These are phyloP conservation scores for Drosophila flavopinicola DNA, from an alignment of 2,888 invertebrate genomes.

Conservation along the genomic window DNA sequence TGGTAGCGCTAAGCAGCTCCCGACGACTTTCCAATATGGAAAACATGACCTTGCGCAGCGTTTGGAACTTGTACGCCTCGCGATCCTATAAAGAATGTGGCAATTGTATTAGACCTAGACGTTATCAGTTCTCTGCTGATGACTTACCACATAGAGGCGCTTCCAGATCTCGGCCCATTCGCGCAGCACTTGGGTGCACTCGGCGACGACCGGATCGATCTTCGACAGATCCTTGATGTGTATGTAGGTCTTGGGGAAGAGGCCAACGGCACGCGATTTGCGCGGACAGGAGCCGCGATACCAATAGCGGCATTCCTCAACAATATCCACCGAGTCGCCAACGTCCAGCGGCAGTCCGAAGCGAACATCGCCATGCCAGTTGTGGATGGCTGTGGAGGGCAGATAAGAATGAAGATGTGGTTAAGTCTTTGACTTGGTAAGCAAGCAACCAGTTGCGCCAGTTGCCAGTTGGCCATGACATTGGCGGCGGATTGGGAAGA, in stretches of 20 bases:
- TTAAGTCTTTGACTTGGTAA: slow-evolving; percentile 18
- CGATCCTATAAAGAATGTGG: slow-evolving; percentile 87
- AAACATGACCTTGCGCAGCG: slow-evolving; percentile 94
- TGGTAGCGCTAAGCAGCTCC: slow-evolving; percentile 93
- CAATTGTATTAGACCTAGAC: no score
- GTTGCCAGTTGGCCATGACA: slow-evolving; percentile 71
- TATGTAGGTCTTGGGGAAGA: slow-evolving; percentile 93
- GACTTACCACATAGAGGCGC: slow-evolving; percentile 93
- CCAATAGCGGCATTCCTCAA: slow-evolving; percentile 94
- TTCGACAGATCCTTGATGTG: slow-evolving; percentile 94
- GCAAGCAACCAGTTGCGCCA: slow-evolving; percentile 70
- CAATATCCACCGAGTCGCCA: slow-evolving; percentile 95
- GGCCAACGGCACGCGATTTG: slow-evolving; percentile 87
- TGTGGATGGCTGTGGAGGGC: slow-evolving; percentile 90
- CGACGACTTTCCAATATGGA: slow-evolving; percentile 94
- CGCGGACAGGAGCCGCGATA: slow-evolving; percentile 94
- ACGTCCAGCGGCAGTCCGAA: slow-evolving; percentile 94
- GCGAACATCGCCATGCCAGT: slow-evolving; percentile 92
- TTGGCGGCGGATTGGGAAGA: slow-evolving; percentile 36
- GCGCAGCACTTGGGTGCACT: slow-evolving; percentile 94
- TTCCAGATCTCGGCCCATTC: slow-evolving; percentile 98
- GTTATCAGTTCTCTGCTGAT: no score
- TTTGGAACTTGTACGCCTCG: slow-evolving; percentile 93
- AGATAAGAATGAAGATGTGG: slow-evolving; percentile 3
- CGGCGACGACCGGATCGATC: slow-evolving; percentile 95